Conservation (phyloP, 1,140 invertebrate species). For the Drosophila kikkawai region DNA sequence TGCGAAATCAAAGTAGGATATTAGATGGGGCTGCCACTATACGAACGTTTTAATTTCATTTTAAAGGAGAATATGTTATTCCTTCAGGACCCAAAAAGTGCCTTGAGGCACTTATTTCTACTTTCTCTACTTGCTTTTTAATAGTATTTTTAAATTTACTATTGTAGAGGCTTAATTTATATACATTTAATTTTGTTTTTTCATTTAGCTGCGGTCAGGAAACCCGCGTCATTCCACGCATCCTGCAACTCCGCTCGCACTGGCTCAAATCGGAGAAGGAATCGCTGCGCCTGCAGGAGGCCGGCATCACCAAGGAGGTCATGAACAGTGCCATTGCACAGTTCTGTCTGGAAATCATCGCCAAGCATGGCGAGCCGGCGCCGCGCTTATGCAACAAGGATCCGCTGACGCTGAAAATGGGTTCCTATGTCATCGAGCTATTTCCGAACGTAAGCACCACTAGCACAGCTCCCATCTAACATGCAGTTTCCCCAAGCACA, state of each 20-base stretch:
- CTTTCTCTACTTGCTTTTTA: too few relatives aligned
- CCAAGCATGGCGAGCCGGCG: slow-evolving; percentile 97
- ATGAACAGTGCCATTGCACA: slow-evolving; percentile 97
- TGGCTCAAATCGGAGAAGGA: slow-evolving; percentile 97
- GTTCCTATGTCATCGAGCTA: slow-evolving; percentile 92
- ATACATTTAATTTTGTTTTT: slow-evolving; percentile 3
- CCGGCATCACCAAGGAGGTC: slow-evolving; percentile 95
- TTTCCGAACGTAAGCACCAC: slow-evolving; percentile 88
- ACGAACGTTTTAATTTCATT: neutral
- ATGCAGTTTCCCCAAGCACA: neutral
- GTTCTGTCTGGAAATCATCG: slow-evolving; percentile 98
- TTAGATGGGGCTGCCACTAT: neutral
- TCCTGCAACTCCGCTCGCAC: slow-evolving; percentile 95
- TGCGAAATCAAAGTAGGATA: neutral
- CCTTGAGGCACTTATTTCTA: too few relatives aligned
- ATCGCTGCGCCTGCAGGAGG: slow-evolving; percentile 94
- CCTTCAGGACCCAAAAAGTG: too few relatives aligned
- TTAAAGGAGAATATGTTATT: too few relatives aligned
- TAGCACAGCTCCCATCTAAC: neutral
- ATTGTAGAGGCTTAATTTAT: neutral
- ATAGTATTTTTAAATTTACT: too few relatives aligned
- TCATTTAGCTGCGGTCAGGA: slow-evolving; percentile 96
- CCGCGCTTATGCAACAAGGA: slow-evolving; percentile 98
- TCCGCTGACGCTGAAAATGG: slow-evolving; percentile 98
- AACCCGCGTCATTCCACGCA: slow-evolving; percentile 97